A percentile compares a stretch with the other conserved stretches of the same genome.
Evolutionary conservation across 2,888 invertebrate species (phyloP).

Genomic region (Phortica magna): DNA sequence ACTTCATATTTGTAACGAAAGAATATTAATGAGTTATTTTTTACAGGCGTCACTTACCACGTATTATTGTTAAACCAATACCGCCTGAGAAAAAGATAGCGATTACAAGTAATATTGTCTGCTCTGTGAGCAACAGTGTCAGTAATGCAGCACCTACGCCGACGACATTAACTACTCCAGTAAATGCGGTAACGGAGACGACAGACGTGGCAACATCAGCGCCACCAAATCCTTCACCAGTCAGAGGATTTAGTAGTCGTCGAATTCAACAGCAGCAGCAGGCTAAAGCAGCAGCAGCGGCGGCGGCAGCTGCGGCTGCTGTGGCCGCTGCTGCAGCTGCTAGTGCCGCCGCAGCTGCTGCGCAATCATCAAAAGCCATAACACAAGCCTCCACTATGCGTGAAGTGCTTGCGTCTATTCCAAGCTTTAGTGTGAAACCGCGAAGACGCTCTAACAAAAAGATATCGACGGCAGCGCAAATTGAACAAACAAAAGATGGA

Average conservation of each 20-base stretch:
- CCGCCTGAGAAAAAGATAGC: constrained; percentile 78
- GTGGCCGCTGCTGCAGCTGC: constrained; percentile 54
- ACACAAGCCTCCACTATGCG: constrained; percentile 88
- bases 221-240: constrained; percentile 50
- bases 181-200: constrained; percentile 33
- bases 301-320: constrained; percentile 59
- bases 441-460: constrained; percentile 87
- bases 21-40: background rate
- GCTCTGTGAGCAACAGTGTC: constrained; percentile 29
- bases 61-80: constrained; percentile 90
- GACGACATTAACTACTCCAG: constrained; percentile 17
- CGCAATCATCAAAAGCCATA: constrained; percentile 61
- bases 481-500: constrained; percentile 95
- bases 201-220: constrained; percentile 21
- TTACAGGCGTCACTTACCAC: constrained; percentile 81
- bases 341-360: constrained; percentile 54
- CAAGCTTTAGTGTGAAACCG: constrained; percentile 91
- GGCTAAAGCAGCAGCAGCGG: constrained; percentile 69
- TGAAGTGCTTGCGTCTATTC: constrained; percentile 91
- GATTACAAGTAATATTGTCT: background rate
- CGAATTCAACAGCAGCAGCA: constrained; percentile 73
- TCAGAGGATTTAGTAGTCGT: constrained; percentile 70
- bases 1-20: background rate
- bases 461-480: constrained; percentile 92
- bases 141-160: constrained; percentile 41